phyloP scores from a whole-genome alignment of 2,888 invertebrate genomes.

The Gastrophysa polygoni region DNA sequence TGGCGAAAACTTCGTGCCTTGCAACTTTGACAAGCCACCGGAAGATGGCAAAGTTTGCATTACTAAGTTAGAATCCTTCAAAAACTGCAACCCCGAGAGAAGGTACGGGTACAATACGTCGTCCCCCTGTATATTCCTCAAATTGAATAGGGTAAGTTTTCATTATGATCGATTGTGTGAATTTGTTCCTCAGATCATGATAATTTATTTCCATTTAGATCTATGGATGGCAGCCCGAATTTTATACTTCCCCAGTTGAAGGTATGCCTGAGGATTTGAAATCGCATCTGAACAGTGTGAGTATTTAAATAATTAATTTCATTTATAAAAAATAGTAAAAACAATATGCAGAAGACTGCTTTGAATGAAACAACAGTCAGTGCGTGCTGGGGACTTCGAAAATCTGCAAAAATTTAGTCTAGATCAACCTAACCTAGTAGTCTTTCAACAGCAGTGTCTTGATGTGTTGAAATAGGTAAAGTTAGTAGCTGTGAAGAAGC shows the following conservation, averaged over 20 bases:
- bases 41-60: constrained; percentile 62
- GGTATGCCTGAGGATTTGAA: constrained; percentile 67
- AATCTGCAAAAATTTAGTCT: too few relatives aligned
- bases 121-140: constrained; percentile 84
- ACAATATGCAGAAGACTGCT: too few relatives aligned
- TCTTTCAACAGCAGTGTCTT: too few relatives aligned
- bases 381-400: too few relatives aligned
- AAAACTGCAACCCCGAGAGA: constrained; percentile 60
- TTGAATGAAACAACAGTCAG: too few relatives aligned
- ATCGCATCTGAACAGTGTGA: constrained; percentile 57
- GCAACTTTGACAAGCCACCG: constrained; percentile 61
- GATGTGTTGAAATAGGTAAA: too few relatives aligned
- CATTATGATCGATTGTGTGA: too few relatives aligned
- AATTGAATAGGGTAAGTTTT: constrained; percentile 76
- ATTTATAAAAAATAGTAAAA: too few relatives aligned
- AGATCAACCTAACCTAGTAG: too few relatives aligned
- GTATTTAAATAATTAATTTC: constrained; percentile 4
- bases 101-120: constrained; percentile 74
- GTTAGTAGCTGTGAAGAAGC: too few relatives aligned
- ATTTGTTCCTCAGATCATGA: too few relatives aligned
- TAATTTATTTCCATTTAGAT: constrained; percentile 61
- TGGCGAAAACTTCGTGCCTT: constrained; percentile 62
- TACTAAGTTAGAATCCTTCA: constrained; percentile 59
- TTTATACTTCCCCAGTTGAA: constrained; percentile 56
- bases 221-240: constrained; percentile 74